These are phyloP conservation scores for Thaleichthys pacificus DNA, from an alignment of 2,797 vertebrate species.

Conservation along the genomic window DNA sequence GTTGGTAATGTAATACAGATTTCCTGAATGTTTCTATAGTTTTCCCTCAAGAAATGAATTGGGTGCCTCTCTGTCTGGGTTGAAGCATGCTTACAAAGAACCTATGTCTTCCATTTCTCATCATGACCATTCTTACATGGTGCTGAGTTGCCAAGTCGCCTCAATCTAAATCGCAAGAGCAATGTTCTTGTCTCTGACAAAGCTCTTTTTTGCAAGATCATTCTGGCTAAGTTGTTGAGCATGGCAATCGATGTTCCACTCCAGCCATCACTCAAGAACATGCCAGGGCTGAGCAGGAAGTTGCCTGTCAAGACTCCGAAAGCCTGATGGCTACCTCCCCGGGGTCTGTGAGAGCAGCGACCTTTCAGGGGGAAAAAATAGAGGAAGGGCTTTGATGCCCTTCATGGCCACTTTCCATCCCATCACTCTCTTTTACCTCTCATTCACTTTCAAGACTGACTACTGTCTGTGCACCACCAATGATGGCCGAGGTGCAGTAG, in stretches of 20 bases:
- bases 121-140: neutral
- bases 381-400: slow-evolving; percentile 49
- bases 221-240: slow-evolving; percentile 19
- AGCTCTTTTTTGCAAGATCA: neutral
- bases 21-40: neutral
- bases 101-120: neutral
- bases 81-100: neutral
- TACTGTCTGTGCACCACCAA: no score
- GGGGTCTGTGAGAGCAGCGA: neutral
- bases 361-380: slow-evolving; percentile 6
- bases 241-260: slow-evolving; percentile 46
- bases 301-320: slow-evolving; percentile 32
- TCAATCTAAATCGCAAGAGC: neutral
- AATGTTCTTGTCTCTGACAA: neutral
- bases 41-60: neutral
- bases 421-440: neutral
- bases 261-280: slow-evolving; percentile 34
- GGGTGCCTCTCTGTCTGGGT: neutral
- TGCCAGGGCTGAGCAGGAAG: slow-evolving; percentile 39
- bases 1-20: neutral
- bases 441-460: no score
- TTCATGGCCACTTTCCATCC: slow-evolving; percentile 13
- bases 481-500: no score
- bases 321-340: slow-evolving; percentile 34
- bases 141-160: neutral